Conservation (phyloP, 2,888 invertebrate species). For the Eupithecia exiguata region DNA sequence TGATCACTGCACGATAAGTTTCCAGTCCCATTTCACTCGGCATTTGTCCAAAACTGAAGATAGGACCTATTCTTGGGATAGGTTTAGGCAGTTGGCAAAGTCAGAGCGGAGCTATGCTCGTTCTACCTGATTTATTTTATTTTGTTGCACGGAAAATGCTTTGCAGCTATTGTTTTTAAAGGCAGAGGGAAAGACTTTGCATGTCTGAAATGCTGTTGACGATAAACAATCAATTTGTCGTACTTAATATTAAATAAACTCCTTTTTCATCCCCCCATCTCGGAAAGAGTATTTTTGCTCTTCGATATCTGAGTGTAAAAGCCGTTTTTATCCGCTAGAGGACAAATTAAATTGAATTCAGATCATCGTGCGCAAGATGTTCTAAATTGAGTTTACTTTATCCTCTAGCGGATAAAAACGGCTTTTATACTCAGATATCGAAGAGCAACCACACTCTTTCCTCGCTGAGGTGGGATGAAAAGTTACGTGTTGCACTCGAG, state of each 20-base stretch:
- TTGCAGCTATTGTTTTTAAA: constrained; percentile 1
- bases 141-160: constrained; percentile 6
- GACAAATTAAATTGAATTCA: too few species aligned
- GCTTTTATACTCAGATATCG: too few species aligned
- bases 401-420: too few species aligned
- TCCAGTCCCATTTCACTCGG: constrained; percentile 26
- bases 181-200: background rate
- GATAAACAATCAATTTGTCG: background rate
- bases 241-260: background rate
- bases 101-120: constrained; percentile 11
- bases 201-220: background rate
- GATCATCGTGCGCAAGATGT: too few species aligned
- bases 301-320: too few species aligned
- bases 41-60: constrained; percentile 37
- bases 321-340: too few species aligned
- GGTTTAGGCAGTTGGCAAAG: constrained; percentile 18
- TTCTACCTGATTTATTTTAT: constrained; percentile 24
- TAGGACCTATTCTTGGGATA: constrained; percentile 24
- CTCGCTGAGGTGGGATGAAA: too few species aligned
- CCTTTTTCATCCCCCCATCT: too few species aligned
- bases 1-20: background rate
- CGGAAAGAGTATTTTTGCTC: too few species aligned
- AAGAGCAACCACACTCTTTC: too few species aligned
- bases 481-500: too few species aligned
- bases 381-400: too few species aligned